Evolutionary conservation across 2,797 vertebrate species (phyloP).

Genomic region (Poecile montanus): DNA sequence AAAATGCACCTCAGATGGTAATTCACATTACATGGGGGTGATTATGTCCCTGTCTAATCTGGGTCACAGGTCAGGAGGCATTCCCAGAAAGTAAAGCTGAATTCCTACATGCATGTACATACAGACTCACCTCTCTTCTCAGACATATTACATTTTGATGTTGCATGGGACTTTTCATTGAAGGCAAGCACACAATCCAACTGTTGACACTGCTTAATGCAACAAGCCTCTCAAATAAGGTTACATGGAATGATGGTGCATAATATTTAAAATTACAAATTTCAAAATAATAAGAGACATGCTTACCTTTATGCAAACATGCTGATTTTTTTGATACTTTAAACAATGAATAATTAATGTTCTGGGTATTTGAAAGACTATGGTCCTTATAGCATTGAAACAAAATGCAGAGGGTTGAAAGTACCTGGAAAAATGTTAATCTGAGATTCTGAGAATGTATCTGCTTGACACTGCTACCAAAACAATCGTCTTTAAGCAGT

Average conservation of each 20-base stretch:
- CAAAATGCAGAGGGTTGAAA: background rate
- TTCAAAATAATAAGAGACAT: background rate
- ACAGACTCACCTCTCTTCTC: background rate
- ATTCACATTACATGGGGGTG: background rate
- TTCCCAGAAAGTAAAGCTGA: background rate
- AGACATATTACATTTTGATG: fast-evolving
- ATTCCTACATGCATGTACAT: background rate
- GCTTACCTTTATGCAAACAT: background rate
- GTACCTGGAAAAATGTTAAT: background rate
- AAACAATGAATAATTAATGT: background rate
- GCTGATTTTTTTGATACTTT: background rate
- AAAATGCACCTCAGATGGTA: background rate
- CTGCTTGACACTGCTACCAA: background rate
- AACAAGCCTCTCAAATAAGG: background rate
- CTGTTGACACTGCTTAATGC: background rate
- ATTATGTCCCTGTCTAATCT: background rate
- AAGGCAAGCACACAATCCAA: background rate
- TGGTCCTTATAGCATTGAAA: background rate
- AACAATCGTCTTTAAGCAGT: background rate
- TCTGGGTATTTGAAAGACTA: background rate
- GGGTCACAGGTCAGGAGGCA: background rate
- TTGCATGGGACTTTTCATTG: background rate
- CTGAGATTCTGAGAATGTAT: background rate
- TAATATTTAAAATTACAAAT: background rate
- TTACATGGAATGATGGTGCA: background rate